Evolutionary conservation across 2,797 vertebrate species (phyloP).

Genomic region (Thalassophryne amazonica): DNA sequence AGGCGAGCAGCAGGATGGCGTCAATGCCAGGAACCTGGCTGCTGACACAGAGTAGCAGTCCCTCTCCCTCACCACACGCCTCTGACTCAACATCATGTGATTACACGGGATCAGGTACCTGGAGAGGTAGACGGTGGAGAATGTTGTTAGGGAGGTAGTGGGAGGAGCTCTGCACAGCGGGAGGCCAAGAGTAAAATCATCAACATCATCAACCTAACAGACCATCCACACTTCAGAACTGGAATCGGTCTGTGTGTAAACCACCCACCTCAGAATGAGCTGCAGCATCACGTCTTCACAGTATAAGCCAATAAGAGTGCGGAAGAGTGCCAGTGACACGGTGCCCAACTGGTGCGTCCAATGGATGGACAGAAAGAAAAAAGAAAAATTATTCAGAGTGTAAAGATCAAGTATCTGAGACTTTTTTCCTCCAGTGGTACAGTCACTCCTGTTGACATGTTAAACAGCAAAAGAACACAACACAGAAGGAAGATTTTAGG

Average conservation of each 20-base stretch:
- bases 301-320: constrained; percentile 91
- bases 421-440: no score
- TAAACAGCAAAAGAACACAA: no score
- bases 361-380: constrained; percentile 22
- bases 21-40: constrained; percentile 89
- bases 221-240: constrained; percentile 1
- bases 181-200: constrained; percentile 20
- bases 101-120: constrained; percentile 98
- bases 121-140: constrained; percentile 26
- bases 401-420: no score
- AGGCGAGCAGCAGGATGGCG: constrained; percentile 89
- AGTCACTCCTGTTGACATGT: no score
- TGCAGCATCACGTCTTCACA: constrained; percentile 99
- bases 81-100: constrained; percentile 97
- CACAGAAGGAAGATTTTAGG: no score
- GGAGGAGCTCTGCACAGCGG: neutral
- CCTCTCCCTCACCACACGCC: constrained; percentile 87
- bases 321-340: constrained; percentile 93
- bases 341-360: constrained; percentile 83
- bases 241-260: neutral
- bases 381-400: no score
- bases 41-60: constrained; percentile 95
- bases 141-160: constrained; percentile 36
- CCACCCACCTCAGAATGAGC: constrained; percentile 89
- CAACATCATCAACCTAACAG: constrained; percentile 35